These are phyloP conservation scores for Scelioninae gen. 1 DNA, from an alignment of 2,888 invertebrate genomes.

Conservation along the genomic window DNA sequence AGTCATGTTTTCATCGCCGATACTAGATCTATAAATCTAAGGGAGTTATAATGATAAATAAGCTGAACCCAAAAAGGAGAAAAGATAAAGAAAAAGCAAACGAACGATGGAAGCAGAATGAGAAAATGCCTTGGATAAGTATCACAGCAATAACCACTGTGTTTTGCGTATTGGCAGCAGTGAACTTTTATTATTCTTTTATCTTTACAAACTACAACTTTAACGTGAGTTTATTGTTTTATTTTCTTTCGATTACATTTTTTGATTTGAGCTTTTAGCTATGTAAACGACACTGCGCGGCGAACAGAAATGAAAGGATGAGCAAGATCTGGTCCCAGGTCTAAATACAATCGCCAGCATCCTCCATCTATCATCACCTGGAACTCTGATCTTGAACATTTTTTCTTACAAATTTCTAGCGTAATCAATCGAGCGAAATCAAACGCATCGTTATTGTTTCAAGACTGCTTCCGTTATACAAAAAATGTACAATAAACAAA, in stretches of 20 bases:
- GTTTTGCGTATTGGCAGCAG: conserved; percentile 50
- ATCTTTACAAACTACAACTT: conserved; percentile 68
- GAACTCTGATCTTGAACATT: conserved; percentile 52
- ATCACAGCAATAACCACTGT: conserved; percentile 32
- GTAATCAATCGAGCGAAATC: conserved; percentile 72
- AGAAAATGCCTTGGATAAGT: conserved; percentile 54
- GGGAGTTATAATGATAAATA: conserved; percentile 43
- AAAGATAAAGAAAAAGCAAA: conserved; percentile 26
- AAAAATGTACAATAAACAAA: conserved; percentile 80
- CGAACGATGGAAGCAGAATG: conserved; percentile 70
- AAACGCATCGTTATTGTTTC: conserved; percentile 72
- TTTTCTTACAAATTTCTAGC: conserved; percentile 74
- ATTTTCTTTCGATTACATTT: conserved; percentile 63
- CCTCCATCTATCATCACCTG: conserved; percentile 60
- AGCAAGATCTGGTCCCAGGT: conserved; percentile 54
- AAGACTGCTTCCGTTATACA: conserved; percentile 82
- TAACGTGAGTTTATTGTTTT: conserved; percentile 66
- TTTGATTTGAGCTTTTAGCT: conserved; percentile 69
- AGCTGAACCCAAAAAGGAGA: conserved; percentile 6
- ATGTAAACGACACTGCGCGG: conserved; percentile 59
- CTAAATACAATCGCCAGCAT: conserved; percentile 64
- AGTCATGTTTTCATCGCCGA: conserved; percentile 62
- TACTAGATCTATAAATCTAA: conserved; percentile 54
- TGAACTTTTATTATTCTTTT: conserved; percentile 72
- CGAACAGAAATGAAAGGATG: conserved; percentile 53